A percentile compares a stretch with the other conserved stretches of the same genome.
These are phyloP conservation scores for Ctenopoma kingsleyae DNA, from an alignment of 2,797 vertebrate species.

Conservation along the genomic window DNA sequence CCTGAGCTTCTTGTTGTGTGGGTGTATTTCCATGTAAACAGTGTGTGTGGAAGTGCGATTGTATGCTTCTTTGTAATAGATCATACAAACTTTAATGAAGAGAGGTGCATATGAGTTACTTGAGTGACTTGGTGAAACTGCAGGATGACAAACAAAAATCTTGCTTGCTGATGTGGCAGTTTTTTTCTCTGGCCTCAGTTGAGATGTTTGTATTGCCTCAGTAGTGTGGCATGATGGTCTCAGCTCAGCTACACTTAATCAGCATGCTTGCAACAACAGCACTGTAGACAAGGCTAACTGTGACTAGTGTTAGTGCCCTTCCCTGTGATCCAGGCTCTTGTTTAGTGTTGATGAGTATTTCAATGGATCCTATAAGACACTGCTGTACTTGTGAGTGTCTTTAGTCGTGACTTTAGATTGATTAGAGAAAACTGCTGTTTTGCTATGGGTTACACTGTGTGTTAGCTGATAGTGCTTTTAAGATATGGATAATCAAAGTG, in stretches of 20 bases:
- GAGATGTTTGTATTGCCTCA: constrained; percentile 51
- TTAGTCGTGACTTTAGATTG: constrained; percentile 38
- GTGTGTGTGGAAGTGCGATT: constrained; percentile 13
- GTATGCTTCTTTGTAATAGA: constrained; percentile 14
- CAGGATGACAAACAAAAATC: constrained; percentile 45
- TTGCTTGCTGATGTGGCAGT: constrained; percentile 56
- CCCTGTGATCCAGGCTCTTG: constrained; percentile 23
- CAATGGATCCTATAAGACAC: constrained; percentile 22
- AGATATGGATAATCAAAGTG: constrained; percentile 62
- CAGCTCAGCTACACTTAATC: constrained; percentile 51
- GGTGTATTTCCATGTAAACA: constrained; percentile 43
- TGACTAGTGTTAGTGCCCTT: constrained; percentile 31
- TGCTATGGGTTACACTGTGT: constrained; percentile 60
- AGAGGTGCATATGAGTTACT: constrained; percentile 36
- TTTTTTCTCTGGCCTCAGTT: constrained; percentile 49
- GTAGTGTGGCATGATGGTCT: constrained; percentile 41
- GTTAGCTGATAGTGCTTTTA: constrained; percentile 53
- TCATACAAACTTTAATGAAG: constrained; percentile 30
- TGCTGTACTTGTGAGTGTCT: constrained; percentile 46
- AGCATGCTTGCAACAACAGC: constrained; percentile 47
- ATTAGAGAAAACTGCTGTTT: constrained; percentile 48
- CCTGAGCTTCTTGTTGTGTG: constrained; percentile 24
- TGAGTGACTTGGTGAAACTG: constrained; percentile 46
- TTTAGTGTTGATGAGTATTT: constrained; percentile 47
- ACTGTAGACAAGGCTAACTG: constrained; percentile 36